Evolutionary conservation across 2,113 vertebrate genomes (phyloP), one percentile per base, ranked within the genome.

Genomic region (Genyomyrus donnyi): DNA sequence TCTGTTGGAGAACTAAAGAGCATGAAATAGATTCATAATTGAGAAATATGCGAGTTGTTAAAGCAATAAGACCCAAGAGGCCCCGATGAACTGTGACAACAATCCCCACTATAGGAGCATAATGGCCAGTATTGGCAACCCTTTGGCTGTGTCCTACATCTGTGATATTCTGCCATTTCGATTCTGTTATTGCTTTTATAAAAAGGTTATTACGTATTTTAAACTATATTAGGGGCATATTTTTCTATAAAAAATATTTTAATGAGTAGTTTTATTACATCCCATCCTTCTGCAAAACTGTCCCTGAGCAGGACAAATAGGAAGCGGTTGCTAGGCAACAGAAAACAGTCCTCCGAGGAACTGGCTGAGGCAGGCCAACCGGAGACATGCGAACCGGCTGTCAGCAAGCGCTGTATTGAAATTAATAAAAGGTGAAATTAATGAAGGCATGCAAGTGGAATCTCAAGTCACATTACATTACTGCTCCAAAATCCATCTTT

Each of bases 391-490:
- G 7, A 48, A 45, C 39, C 21, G 83, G 83, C 45, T 39, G 13
- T 45, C 31, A 42, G 42, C 77, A 45, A 42, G n/a, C 19, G 0
- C 77, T 17, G 35, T 1, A 85, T n/a, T 85, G 39, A 85, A 85
- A 85, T 85, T 85, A 85, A 85, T 85, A 85, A 85, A 85, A 80
- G 74, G 74, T 85, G 45, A 85, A 45, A 85, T 85, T 45, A 85
- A 48, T 85, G 83, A 85, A 48, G 42, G 21, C 39, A 48, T n/a
- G 39, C 83, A 45, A 85, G 83, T 46, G 83, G 45, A 85, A 48
- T 84, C 19, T 24, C 35, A 84, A 42, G 35, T 84, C 17, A 39
- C 45, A 85, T n/a, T 13, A 11, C 39, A 85, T 85, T n/a, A 46
- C 39, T 48, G 39, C 42, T 48, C 39, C 80, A 85, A 48, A 48